Conservation (phyloP, 2,113 vertebrate species). For the Platichthys stellatus region DNA sequence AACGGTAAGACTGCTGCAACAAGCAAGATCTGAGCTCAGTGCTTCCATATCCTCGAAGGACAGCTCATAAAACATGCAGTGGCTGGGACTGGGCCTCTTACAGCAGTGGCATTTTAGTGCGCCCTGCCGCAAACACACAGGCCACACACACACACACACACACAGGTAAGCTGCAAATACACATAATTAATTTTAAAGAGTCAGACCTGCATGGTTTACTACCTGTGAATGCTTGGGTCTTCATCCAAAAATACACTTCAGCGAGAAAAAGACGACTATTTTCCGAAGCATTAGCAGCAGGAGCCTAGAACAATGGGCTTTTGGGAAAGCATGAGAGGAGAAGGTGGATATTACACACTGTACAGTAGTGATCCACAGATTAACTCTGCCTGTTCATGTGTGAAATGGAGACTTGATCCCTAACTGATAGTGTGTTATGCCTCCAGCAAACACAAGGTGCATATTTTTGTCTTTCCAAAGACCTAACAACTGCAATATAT, state of each 20-base stretch:
- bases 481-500: constrained; percentile 72
- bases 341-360: constrained; percentile 55
- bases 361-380: constrained; percentile 84
- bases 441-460: constrained; percentile 74
- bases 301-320: constrained; percentile 57
- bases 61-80: constrained; percentile 84
- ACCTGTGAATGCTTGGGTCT: constrained; percentile 24
- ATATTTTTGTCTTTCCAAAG: constrained; percentile 67
- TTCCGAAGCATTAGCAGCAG: constrained; percentile 48
- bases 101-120: constrained; percentile 72
- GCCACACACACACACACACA: constrained; percentile 46
- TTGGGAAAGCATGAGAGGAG: constrained; percentile 36
- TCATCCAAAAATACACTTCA: constrained; percentile 49
- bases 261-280: constrained; percentile 49
- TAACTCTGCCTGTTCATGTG: constrained; percentile 81
- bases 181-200: constrained; percentile 57
- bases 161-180: constrained; percentile 52
- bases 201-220: constrained; percentile 31
- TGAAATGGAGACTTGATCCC: constrained; percentile 87
- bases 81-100: constrained; percentile 68
- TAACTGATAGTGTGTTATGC: constrained; percentile 65
- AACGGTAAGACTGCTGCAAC: constrained; percentile 69
- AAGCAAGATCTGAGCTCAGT: constrained; percentile 77
- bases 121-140: constrained; percentile 53
- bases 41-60: constrained; percentile 76